A percentile compares a stretch with the other conserved stretches of the same genome.
phyloP scores from a whole-genome alignment of 2,113 vertebrate species.

The Sarotherodon lohbergeri region DNA sequence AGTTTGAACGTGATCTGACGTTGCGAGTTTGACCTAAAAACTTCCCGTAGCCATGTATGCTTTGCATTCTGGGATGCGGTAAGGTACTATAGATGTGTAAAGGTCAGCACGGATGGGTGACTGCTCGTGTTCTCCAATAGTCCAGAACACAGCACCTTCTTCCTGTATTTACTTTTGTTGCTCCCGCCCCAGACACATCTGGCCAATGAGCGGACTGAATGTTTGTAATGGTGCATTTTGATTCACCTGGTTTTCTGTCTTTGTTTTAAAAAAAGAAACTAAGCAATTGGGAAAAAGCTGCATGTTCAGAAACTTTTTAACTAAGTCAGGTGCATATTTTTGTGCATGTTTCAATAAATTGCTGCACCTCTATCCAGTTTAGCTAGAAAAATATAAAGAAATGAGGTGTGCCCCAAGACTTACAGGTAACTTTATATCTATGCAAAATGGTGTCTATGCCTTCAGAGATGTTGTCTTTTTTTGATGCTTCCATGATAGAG shows the following conservation, averaged over 20 bases:
- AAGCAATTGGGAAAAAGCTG: neutral
- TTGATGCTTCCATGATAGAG: neutral
- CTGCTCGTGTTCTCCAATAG: neutral
- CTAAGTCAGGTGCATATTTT: neutral
- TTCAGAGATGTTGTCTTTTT: neutral
- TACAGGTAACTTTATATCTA: neutral
- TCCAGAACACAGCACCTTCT: neutral
- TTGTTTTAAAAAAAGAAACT: neutral
- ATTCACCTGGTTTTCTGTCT: neutral
- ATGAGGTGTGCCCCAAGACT: neutral
- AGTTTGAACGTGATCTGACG: neutral
- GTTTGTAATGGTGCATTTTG: neutral
- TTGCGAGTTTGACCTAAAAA: neutral
- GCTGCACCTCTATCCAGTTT: neutral
- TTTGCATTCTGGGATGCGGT: neutral
- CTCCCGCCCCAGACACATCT: neutral
- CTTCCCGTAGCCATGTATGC: neutral
- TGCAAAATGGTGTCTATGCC: neutral
- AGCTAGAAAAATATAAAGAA: neutral
- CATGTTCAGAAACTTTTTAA: neutral
- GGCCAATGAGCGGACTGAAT: neutral
- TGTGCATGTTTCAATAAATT: neutral
- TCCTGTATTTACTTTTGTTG: neutral
- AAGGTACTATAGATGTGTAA: neutral
- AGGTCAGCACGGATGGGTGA: neutral